Evolutionary conservation across 2,888 invertebrate genomes (phyloP), one percentile per base, ranked within the genome.

Genomic region (Epiblema foenella): DNA sequence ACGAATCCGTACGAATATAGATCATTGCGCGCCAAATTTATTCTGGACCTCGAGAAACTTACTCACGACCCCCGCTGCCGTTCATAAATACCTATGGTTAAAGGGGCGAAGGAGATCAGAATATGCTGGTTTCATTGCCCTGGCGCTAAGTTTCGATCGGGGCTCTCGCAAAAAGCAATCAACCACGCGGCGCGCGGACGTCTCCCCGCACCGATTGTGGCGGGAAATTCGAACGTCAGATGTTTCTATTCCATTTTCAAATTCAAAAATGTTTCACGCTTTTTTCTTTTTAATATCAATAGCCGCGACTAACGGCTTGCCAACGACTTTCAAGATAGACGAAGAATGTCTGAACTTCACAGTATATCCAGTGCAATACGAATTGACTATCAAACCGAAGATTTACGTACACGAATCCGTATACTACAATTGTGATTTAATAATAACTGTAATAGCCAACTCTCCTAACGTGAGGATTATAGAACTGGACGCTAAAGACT

Each of bases 321-420:
- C 2, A 15, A 24, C 66, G 0, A 57, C 62, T 29, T 77, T 85
- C 39, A 76, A 87, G 17, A 73, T 77, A 42, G 87, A 89, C 59
- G 93, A 93, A 78, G 92, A 93, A 76, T 93, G 93, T 77, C 79
- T 93, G 17, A 91, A 93, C 75, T 93, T 91, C 57, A 92, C 92
- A 64, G 87, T 93, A 59, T 93, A 93, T 74, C 93, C 93, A 71
- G 84, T 91, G 73, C 90, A 93, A 74, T 93, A 93, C 57, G 93
- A 93, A 65, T 68, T 93, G 0, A 86, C 83, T 1, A 80, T 93
- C 64, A 86, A 78, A 17, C 93, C 93, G 0, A 85, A 87, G 57
- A 77, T 91, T 59, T 83, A 81, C 49, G 59, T 82, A 81, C 51
- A 79, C 76, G 20, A 82, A 81, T 10, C 78, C 77, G 1, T 77